Evolutionary conservation across 1,140 invertebrate species (phyloP).

Genomic region (Diabrotica virgifera): DNA sequence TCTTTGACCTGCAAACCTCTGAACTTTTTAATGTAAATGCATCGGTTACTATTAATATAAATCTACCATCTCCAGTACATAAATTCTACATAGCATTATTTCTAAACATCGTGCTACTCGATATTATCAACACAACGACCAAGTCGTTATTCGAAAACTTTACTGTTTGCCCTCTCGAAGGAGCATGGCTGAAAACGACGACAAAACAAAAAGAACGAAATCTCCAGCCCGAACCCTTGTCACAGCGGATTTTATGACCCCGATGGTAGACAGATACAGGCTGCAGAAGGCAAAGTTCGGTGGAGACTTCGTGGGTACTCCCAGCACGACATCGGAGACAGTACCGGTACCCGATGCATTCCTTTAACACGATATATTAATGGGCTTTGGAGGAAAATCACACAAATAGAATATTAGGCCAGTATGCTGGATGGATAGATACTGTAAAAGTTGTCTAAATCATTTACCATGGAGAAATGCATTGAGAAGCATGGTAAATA

Average conservation of each 20-base stretch:
- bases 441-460: too few relatives aligned
- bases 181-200: too few relatives aligned
- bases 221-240: neutral
- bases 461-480: too few relatives aligned
- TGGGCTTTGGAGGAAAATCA: neutral
- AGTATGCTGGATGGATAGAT: neutral
- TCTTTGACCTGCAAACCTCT: too few relatives aligned
- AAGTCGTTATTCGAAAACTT: neutral
- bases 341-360: constrained; percentile 1
- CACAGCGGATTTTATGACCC: neutral
- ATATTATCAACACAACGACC: neutral
- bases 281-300: neutral
- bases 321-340: constrained; percentile 1
- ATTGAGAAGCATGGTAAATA: too few relatives aligned
- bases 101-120: neutral
- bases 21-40: too few relatives aligned
- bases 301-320: neutral
- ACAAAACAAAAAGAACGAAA: neutral
- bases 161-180: neutral
- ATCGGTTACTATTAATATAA: too few relatives aligned
- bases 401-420: neutral
- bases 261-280: constrained; percentile 1
- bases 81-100: too few relatives aligned
- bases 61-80: too few relatives aligned
- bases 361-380: neutral